phyloP scores from a whole-genome alignment of 2,888 invertebrate genomes.

The Pollenia angustigena region DNA sequence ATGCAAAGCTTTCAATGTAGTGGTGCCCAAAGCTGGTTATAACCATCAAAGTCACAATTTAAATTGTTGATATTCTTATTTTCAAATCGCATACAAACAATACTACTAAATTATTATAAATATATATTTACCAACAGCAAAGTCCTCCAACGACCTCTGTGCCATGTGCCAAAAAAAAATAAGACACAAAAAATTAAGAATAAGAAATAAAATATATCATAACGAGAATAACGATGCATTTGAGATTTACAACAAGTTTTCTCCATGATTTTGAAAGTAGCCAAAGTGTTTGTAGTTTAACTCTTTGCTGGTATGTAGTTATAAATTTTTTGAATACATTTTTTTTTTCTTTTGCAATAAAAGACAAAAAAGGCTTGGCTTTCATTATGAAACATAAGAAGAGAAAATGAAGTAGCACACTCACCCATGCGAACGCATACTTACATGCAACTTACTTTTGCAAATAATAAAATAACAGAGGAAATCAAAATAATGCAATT shows the following conservation, averaged over 20 bases:
- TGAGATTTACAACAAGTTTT: slow-evolving; percentile 53
- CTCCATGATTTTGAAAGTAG: slow-evolving; percentile 25
- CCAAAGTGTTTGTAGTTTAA: slow-evolving; percentile 11
- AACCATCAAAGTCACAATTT: no score
- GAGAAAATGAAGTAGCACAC: slow-evolving; percentile 27
- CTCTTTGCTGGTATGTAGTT: slow-evolving; percentile 1
- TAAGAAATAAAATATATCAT: slow-evolving; percentile 37
- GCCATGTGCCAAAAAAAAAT: neutral
- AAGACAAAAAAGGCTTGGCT: slow-evolving; percentile 38
- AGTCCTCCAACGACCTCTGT: neutral
- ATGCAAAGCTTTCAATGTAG: no score
- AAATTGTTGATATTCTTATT: no score
- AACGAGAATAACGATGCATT: slow-evolving; percentile 42
- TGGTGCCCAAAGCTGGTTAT: no score
- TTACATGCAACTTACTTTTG: neutral
- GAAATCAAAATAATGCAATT: slow-evolving; percentile 66
- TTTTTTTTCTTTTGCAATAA: slow-evolving; percentile 4
- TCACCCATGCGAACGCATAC: neutral
- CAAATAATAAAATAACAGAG: slow-evolving; percentile 40
- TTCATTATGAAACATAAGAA: neutral
- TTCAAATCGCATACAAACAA: no score
- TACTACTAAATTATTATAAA: no score
- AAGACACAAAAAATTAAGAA: neutral
- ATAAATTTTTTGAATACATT: neutral
- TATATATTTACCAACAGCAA: no score